Evolutionary conservation across 2,888 invertebrate genomes (phyloP).

Genomic region (Philopedon plagiatum): DNA sequence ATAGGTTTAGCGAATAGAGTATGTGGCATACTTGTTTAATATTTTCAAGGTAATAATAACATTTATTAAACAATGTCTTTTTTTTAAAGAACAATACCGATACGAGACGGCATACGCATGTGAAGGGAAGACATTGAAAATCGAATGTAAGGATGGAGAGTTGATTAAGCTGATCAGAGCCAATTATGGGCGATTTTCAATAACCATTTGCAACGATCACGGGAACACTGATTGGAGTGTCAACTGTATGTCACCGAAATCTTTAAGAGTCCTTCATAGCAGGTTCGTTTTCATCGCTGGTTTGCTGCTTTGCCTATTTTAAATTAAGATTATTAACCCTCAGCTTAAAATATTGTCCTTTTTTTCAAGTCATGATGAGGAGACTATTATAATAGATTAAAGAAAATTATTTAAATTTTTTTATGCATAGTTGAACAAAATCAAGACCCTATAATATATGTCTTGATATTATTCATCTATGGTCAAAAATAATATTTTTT

Average conservation of each 20-base stretch:
- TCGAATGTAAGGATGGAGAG: conserved; percentile 91
- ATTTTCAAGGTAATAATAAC: conserved; percentile 47
- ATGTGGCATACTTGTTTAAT: conserved; percentile 41
- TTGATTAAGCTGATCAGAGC: conserved; percentile 93
- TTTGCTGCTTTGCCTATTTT: background rate
- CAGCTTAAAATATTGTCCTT: background rate
- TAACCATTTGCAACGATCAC: conserved; percentile 96
- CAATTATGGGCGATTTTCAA: conserved; percentile 95
- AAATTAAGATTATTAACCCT: background rate
- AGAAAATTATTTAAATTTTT: no score
- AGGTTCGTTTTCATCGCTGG: conserved; percentile 73
- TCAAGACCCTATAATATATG: no score
- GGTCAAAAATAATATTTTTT: no score
- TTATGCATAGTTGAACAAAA: no score
- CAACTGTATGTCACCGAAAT: conserved; percentile 94
- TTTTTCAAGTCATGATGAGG: no score
- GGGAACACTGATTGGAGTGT: conserved; percentile 98
- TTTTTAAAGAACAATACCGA: conserved; percentile 73
- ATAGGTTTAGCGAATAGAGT: background rate
- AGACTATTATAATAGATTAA: no score
- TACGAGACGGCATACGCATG: conserved; percentile 95
- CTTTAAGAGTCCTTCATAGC: conserved; percentile 88
- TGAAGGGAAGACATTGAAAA: conserved; percentile 91
- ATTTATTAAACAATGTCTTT: conserved; percentile 47
- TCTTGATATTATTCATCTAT: no score